Evolutionary conservation across 2,797 vertebrate species (phyloP), one percentile per base, ranked within the genome.

Genomic region (Petrocephalus sullivani): DNA sequence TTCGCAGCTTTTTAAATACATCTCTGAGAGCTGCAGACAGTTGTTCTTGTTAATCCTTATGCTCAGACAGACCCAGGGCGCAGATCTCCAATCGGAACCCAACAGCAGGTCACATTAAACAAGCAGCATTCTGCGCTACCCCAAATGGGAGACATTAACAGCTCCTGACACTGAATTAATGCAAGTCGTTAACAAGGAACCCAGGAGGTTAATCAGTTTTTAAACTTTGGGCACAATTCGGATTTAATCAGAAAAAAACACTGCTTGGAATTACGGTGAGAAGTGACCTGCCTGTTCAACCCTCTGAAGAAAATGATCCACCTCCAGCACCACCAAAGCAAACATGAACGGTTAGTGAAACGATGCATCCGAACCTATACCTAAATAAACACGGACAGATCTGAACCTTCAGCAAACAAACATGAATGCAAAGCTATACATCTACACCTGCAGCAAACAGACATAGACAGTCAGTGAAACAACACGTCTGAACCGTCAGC

Each of bases 181-280:
- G 91, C 90, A 89, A 93, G 91, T 91, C 91, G 92, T 91, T 95
- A 94, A 94, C 60, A 12, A 89, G 92, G 91, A 95, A 95, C 93
- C 93, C 92, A 93, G 19, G 93, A 95, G 94, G 95, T 95, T 95
- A 96, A 96, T 96, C 96, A 95, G 92, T 92, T 94, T 91, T 93
- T 91, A 94, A 61, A 96, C 92, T 94, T 95, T 91, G 93, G 92
- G 88, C 51, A 85, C 89, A 93, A 93, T 92, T 91, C 92, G 88
- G 91, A 91, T 94, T 94, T 93, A 23, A 58, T 14, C 12, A 19
- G 23, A 92, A 90, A 87, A 92, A 93, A 93, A 94, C 91, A 92
- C 84, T 83, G 81, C 78, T 83, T 64, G 84, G 87, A 88, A 83
- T 84, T 61, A 88, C 19, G 41, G 37, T 21, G 41, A 58, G 12